Conservation (phyloP, 2,888 invertebrate species). For the Disparrhopalites patrizii region DNA sequence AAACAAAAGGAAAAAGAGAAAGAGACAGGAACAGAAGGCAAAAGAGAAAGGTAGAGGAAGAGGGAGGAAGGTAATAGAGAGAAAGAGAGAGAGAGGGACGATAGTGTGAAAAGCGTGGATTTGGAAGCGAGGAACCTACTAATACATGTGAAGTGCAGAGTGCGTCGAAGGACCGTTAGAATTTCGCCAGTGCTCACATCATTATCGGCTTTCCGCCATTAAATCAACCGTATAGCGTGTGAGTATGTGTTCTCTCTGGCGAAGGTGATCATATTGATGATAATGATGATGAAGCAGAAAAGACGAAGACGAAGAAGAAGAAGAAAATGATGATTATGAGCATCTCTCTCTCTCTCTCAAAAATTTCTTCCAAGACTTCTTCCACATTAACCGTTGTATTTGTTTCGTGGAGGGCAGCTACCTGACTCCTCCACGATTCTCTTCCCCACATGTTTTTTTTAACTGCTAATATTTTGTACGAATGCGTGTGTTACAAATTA, state of each 20-base stretch:
- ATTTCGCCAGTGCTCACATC: conserved; percentile 24
- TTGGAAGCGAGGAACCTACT: neutral
- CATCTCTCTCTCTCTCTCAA: too few species aligned
- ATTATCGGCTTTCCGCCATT: conserved; percentile 24
- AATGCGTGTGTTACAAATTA: neutral
- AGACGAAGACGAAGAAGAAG: neutral
- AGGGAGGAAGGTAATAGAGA: neutral
- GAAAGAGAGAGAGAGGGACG: neutral
- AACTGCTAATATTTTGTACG: neutral
- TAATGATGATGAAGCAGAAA: conserved; percentile 19
- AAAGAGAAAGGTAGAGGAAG: neutral
- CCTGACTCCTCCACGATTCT: neutral
- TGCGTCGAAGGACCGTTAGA: conserved; percentile 18
- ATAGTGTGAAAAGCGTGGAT: neutral
- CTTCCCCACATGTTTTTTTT: neutral
- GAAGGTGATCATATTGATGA: conserved; percentile 2
- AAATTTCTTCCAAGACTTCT: conserved; percentile 22
- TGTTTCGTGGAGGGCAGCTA: conserved; percentile 20
- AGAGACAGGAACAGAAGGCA: neutral
- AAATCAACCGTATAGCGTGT: conserved; percentile 31
- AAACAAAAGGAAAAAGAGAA: neutral
- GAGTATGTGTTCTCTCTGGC: neutral
- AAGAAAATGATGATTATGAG: conserved; percentile 20
- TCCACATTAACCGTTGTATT: conserved; percentile 26
- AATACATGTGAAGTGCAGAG: neutral